phyloP scores from a whole-genome alignment of 2,888 invertebrate species.

The Euzetes globulus region DNA sequence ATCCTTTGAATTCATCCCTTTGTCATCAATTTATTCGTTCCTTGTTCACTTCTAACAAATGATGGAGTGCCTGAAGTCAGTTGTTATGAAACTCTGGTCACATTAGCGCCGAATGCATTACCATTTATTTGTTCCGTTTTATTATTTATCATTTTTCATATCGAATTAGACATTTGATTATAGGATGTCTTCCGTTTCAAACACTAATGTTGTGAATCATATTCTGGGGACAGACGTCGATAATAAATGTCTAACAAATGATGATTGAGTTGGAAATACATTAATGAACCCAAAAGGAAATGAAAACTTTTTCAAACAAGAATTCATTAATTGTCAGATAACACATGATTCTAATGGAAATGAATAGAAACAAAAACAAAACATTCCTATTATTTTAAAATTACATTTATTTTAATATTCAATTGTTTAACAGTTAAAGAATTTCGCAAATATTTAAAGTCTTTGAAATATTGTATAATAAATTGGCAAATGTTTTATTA shows the following conservation, averaged over 20 bases:
- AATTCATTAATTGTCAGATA: too few relatives aligned
- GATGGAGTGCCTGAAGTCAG: background rate
- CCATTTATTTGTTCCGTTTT: background rate
- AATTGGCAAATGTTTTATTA: too few relatives aligned
- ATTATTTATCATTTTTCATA: background rate
- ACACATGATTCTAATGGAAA: too few relatives aligned
- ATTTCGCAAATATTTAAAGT: too few relatives aligned
- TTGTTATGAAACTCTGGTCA: background rate
- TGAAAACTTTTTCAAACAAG: background rate
- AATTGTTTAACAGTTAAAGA: too few relatives aligned
- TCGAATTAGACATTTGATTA: background rate
- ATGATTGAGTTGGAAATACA: slow-evolving; percentile 14
- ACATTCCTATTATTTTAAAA: too few relatives aligned
- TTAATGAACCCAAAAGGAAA: background rate
- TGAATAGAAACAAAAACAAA: too few relatives aligned
- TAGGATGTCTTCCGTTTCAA: background rate
- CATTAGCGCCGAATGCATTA: too few relatives aligned
- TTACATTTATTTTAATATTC: too few relatives aligned
- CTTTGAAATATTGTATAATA: too few relatives aligned
- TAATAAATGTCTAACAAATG: background rate
- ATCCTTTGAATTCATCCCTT: background rate
- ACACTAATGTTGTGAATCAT: background rate
- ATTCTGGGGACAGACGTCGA: background rate
- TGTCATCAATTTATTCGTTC: background rate
- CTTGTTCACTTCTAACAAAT: background rate